These are phyloP conservation scores for Drosophila sturtevanti DNA, from an alignment of 1,140 invertebrate species.

Conservation along the genomic window DNA sequence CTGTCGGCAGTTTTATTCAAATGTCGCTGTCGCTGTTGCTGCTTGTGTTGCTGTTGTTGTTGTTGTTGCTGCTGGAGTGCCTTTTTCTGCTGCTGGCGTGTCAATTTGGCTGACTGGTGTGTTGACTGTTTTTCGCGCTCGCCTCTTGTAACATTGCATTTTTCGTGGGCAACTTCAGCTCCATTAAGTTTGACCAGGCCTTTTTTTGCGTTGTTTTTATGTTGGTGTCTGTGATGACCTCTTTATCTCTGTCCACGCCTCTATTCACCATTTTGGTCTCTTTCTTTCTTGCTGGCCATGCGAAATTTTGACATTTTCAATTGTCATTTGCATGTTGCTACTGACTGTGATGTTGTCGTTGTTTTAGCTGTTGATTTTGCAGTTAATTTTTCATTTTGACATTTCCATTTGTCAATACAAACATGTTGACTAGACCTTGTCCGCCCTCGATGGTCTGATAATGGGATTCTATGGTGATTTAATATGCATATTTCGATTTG, in stretches of 20 bases:
- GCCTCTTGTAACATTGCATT: constrained; percentile 59
- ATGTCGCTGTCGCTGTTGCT: constrained; percentile 26
- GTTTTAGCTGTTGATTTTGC: constrained; percentile 61
- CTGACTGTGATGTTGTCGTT: constrained; percentile 20
- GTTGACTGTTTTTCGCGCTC: constrained; percentile 37
- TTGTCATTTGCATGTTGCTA: constrained; percentile 54
- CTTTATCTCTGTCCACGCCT: neutral
- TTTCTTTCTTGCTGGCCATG: constrained; percentile 22
- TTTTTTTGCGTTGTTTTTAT: constrained; percentile 12
- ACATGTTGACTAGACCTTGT: constrained; percentile 64
- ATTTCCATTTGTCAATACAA: constrained; percentile 82
- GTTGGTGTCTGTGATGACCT: constrained; percentile 13
- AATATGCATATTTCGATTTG: constrained; percentile 49
- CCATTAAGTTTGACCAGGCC: constrained; percentile 42
- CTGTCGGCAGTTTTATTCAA: constrained; percentile 49
- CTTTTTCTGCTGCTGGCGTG: constrained; percentile 39
- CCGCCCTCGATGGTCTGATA: constrained; percentile 5
- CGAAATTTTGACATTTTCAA: constrained; percentile 76
- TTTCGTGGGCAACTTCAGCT: constrained; percentile 24
- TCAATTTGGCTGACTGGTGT: constrained; percentile 43
- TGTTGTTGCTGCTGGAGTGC: constrained; percentile 29
- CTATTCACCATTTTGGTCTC: neutral
- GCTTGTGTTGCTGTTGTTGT: constrained; percentile 14
- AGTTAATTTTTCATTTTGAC: constrained; percentile 81
- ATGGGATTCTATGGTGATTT: constrained; percentile 46